Percentiles rank a stretch among this genome's conserved stretches.
phyloP scores from a whole-genome alignment of 2,888 invertebrate genomes.

The Bembecia ichneumoniformis region DNA sequence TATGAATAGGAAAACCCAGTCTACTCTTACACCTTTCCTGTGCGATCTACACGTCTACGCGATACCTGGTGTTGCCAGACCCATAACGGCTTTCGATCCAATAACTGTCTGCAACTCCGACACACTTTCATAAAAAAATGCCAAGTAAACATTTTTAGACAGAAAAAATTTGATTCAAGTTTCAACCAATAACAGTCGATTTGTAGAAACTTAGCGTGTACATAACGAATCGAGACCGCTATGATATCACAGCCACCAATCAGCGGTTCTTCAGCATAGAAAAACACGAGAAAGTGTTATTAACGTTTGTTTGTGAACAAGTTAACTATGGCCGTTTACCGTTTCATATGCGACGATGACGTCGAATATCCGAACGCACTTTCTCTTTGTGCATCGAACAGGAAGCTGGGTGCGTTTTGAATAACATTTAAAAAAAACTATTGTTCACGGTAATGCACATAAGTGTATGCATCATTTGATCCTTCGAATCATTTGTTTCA shows the following conservation, averaged over 20 bases:
- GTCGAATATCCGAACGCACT: constrained; percentile 18
- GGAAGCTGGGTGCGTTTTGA: constrained; percentile 4
- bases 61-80: too few species aligned
- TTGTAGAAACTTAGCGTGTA: background rate
- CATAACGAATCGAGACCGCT: background rate
- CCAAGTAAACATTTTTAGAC: too few species aligned
- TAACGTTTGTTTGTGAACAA: background rate
- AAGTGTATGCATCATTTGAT: constrained; percentile 6
- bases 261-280: background rate
- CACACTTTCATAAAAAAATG: too few species aligned
- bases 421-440: constrained; percentile 8
- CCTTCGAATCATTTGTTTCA: background rate
- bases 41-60: too few species aligned
- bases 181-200: too few species aligned
- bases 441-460: constrained; percentile 4
- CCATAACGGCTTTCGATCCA: too few species aligned
- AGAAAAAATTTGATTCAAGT: too few species aligned
- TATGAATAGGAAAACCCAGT: too few species aligned
- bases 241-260: background rate
- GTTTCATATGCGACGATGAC: constrained; percentile 9
- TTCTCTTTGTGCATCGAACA: constrained; percentile 10
- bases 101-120: too few species aligned
- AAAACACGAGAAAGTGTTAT: background rate
- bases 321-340: background rate
- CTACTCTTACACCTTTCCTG: too few species aligned